Percentiles rank a stretch among this genome's conserved stretches.
phyloP scores from a whole-genome alignment of 2,888 invertebrate species.

The Protula sp. region DNA sequence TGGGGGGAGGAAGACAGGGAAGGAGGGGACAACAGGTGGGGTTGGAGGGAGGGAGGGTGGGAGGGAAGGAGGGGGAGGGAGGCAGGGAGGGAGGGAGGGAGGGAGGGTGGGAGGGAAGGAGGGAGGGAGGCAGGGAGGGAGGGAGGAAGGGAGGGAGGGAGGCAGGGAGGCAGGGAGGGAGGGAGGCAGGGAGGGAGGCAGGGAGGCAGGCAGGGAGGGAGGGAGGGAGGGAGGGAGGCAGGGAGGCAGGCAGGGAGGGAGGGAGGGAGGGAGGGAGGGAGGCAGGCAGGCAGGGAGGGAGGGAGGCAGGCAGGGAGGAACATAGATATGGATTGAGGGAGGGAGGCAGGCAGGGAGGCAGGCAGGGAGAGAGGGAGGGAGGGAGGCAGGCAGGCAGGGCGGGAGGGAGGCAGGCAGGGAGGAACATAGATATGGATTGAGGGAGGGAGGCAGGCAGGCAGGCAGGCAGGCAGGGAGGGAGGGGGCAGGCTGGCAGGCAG shows the following conservation, averaged over 20 bases:
- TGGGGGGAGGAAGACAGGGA: neutral
- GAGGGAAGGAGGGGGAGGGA: no score
- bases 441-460: neutral
- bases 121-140: constrained; percentile 1
- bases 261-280: constrained; percentile 2
- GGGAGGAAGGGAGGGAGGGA: neutral
- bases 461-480: neutral
- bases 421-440: neutral
- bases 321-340: neutral
- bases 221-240: constrained; percentile 6
- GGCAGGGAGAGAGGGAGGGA: constrained; percentile 4
- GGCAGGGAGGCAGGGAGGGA: constrained; percentile 5
- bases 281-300: constrained; percentile 1
- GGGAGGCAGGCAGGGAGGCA: constrained; percentile 3
- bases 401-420: constrained; percentile 3
- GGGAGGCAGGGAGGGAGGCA: constrained; percentile 7
- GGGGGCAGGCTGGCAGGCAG: neutral
- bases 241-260: constrained; percentile 4
- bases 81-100: neutral
- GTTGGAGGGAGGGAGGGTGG: neutral
- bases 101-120: neutral
- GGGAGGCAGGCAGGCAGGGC: constrained; percentile 3
- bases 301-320: constrained; percentile 2
- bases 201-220: constrained; percentile 10
- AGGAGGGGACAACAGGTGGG: no score